phyloP scores from a whole-genome alignment of 2,113 vertebrate genomes.

The Osmerus mordax region DNA sequence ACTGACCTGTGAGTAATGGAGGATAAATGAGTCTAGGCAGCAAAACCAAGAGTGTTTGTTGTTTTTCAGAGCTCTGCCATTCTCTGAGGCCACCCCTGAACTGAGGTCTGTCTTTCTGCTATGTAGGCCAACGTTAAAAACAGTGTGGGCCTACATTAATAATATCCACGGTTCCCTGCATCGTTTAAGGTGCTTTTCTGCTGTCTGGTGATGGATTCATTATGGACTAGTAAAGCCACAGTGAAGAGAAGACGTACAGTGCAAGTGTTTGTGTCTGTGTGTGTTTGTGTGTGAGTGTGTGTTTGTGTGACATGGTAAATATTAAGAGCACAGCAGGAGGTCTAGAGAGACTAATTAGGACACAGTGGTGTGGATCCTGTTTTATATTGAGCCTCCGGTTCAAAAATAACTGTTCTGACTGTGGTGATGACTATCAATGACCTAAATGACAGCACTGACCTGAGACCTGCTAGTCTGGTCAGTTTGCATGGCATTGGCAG shows the following conservation, averaged over 20 bases:
- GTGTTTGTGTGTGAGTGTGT: too few species aligned
- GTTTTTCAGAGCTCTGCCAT: too few species aligned
- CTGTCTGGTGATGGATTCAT: constrained; percentile 21
- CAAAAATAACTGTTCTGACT: constrained; percentile 1
- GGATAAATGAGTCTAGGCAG: neutral
- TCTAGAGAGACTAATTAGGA: constrained; percentile 21
- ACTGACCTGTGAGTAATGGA: neutral
- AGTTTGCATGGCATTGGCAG: too few species aligned
- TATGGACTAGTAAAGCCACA: constrained; percentile 7
- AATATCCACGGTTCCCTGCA: constrained; percentile 18
- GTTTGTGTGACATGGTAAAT: too few species aligned
- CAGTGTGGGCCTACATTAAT: constrained; percentile 12
- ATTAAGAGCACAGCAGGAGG: too few species aligned
- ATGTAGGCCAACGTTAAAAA: constrained; percentile 35
- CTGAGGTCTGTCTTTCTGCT: constrained; percentile 42
- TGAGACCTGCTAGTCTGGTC: too few species aligned
- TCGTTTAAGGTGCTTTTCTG: constrained; percentile 26
- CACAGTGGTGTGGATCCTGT: neutral
- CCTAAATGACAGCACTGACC: neutral
- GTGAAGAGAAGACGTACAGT: neutral
- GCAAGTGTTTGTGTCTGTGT: too few species aligned
- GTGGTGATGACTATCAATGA: constrained; percentile 3
- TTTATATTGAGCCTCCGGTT: constrained; percentile 30
- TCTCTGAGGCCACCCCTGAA: constrained; percentile 38
- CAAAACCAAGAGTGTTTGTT: too few species aligned